Percentiles rank a stretch among this genome's conserved stretches.
phyloP scores from a whole-genome alignment of 2,888 invertebrate species.

The Drosophila nr. fundita region DNA sequence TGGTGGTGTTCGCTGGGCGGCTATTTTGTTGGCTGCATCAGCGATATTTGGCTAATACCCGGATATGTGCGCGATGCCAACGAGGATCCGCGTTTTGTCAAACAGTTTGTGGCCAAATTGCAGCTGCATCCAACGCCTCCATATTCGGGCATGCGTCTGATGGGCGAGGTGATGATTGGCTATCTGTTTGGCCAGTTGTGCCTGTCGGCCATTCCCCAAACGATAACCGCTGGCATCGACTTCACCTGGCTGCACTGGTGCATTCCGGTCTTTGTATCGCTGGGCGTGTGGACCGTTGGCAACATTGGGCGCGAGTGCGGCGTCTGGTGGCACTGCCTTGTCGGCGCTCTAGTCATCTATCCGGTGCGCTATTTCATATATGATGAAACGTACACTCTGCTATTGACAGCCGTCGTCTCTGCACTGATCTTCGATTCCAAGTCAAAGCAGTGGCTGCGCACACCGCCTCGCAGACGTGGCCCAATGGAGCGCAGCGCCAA shows the following conservation, averaged over 20 bases:
- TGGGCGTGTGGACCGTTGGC: conserved; percentile 95
- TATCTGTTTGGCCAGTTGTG: conserved; percentile 92
- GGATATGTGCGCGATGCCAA: conserved; percentile 94
- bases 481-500: conserved; percentile 86
- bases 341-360: conserved; percentile 89
- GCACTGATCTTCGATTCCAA: conserved; percentile 90
- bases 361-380: conserved; percentile 90
- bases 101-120: conserved; percentile 88
- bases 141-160: conserved; percentile 91
- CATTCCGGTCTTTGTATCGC: conserved; percentile 89
- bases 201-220: conserved; percentile 91
- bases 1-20: conserved; percentile 95
- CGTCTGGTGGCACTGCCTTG: conserved; percentile 88
- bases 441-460: conserved; percentile 92
- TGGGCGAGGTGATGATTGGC: conserved; percentile 91
- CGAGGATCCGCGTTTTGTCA: conserved; percentile 89
- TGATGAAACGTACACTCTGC: conserved; percentile 90
- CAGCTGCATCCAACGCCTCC: conserved; percentile 90
- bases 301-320: conserved; percentile 95
- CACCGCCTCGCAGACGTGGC: conserved; percentile 86
- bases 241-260: conserved; percentile 90
- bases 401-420: conserved; percentile 88
- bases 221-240: conserved; percentile 89
- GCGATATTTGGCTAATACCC: conserved; percentile 93
- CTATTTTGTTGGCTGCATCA: conserved; percentile 93